Base-by-base conservation (phyloP, 2,113 vertebrate species). In the Anser brachyrhynchus region DNA sequence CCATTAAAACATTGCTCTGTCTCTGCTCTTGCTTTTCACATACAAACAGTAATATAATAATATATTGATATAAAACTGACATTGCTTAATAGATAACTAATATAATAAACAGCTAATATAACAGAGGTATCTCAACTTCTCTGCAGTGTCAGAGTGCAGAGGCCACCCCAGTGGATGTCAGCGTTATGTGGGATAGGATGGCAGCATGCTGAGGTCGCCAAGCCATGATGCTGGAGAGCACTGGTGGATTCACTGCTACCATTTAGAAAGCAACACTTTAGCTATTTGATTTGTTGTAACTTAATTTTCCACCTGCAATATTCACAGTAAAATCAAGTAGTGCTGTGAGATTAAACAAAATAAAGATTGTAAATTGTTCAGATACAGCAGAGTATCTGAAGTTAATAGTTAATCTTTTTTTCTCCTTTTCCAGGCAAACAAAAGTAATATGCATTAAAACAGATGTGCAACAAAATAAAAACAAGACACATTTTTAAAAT, bases 211-310 rank as follows among this genome's bases (percentile, higher is more conserved):
- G 46, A 44, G 21, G 10, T 35, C 10, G 13, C 11, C 28, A 69
- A 18, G 3, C 2, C 14, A 29, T 0, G 1, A 2, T n/a, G 26
- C 5, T 43, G n/a, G 18, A 69, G 13, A 41, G 43, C 7, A 7
- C 12, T 17, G 6, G 2, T 44, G 28, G 55, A 41, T 23, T 6
- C 17, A 4, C 23, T 39, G 18, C 8, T 22, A 43, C 28, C 6
- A 9, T 23, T 65, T 33, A 59, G 37, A 22, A 49, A 78, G 44
- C 12, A 67, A 13, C 5, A 28, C 7, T 14, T 10, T 33, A 7
- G 13, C 44, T 58, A 65, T 11, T 11, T n/a, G 9, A 10, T 57
- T 6, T 5, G 9, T 22, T 4, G 6, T 41, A 33, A 33, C 17
- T 43, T n/a, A 20, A 13, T 73, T 80, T 79, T 49, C 35, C 6